Percentiles rank a stretch among this genome's conserved stretches.
phyloP scores from a whole-genome alignment of 1,140 invertebrate species.

The Pseudomyrmex gracilis region DNA sequence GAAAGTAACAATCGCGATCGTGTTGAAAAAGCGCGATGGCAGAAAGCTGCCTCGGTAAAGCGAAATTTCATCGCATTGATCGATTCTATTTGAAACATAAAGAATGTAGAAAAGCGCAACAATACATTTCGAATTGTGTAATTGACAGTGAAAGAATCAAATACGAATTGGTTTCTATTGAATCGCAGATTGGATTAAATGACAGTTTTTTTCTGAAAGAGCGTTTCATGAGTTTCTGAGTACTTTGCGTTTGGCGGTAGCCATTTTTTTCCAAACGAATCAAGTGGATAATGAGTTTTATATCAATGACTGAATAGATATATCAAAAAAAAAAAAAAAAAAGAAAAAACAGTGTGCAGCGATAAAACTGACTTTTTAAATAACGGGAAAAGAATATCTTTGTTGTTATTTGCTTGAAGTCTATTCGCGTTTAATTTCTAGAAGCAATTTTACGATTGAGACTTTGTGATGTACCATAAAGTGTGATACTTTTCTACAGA shows the following conservation, averaged over 20 bases:
- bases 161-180: not conserved
- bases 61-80: not conserved
- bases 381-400: no score
- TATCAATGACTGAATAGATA: not conserved
- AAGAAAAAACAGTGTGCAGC: not conserved
- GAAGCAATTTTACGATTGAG: no score
- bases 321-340: not conserved
- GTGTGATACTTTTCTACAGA: no score
- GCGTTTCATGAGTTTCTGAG: not conserved
- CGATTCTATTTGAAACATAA: not conserved
- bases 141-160: slow-evolving; percentile 7
- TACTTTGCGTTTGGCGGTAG: not conserved
- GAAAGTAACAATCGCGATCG: not conserved
- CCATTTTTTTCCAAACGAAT: not conserved
- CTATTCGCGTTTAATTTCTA: no score
- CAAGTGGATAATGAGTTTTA: not conserved
- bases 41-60: not conserved
- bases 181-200: slow-evolving; percentile 13
- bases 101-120: not conserved
- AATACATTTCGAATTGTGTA: not conserved
- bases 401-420: no score
- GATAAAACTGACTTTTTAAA: slow-evolving; percentile 9
- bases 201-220: not conserved
- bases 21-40: not conserved
- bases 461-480: no score